Conservation (phyloP, 2,888 invertebrate genomes). For the Campoplex capitator region DNA sequence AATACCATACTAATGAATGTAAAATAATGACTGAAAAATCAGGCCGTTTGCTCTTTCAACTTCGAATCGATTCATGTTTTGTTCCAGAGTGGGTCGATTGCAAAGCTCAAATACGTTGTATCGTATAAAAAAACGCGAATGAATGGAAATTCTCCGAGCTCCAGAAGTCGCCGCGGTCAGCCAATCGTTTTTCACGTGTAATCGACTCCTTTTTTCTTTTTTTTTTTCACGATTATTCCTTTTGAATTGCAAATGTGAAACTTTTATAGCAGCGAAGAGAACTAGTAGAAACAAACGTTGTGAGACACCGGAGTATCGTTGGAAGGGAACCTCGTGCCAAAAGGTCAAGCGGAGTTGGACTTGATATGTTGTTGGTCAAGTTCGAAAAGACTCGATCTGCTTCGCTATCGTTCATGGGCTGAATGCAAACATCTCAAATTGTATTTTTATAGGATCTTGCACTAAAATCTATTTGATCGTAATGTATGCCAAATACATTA, state of each 20-base stretch:
- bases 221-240: background rate
- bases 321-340: background rate
- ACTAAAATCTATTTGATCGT: background rate
- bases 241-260: constrained; percentile 12
- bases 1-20: too few relatives aligned
- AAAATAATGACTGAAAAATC: too few relatives aligned
- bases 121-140: too few relatives aligned
- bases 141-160: too few relatives aligned
- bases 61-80: too few relatives aligned
- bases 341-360: background rate
- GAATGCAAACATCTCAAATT: background rate
- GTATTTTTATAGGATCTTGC: background rate
- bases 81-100: too few relatives aligned
- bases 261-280: constrained; percentile 2
- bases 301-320: background rate
- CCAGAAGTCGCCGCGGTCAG: background rate
- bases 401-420: too few relatives aligned
- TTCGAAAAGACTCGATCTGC: background rate
- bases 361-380: background rate
- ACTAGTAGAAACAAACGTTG: background rate
- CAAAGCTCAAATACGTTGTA: too few relatives aligned
- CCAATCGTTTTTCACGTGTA: background rate
- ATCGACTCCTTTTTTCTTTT: background rate
- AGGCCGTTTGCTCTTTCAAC: too few relatives aligned
- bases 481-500: too few relatives aligned